Percentiles rank a stretch among this genome's conserved stretches.
Conservation (phyloP, 1,140 invertebrate species). For the Conus betulinus region DNA sequence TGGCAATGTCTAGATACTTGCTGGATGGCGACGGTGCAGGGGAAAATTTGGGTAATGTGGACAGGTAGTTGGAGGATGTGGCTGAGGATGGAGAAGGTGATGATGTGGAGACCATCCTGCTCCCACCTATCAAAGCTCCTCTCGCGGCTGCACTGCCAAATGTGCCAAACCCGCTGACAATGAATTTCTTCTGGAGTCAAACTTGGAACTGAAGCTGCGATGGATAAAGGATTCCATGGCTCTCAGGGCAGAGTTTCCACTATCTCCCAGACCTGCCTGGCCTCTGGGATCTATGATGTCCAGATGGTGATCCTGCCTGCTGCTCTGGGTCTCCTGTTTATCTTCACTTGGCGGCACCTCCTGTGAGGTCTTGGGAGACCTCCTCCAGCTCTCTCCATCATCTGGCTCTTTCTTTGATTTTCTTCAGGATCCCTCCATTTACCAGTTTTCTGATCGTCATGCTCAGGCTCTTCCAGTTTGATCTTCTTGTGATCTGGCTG, state of each 20-base stretch:
- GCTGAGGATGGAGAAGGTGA: constrained; percentile 28
- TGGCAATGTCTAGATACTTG: constrained; percentile 26
- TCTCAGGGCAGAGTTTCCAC: constrained; percentile 92
- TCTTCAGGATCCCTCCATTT: background rate
- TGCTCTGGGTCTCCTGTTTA: background rate
- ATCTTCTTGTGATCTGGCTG: constrained; percentile 12
- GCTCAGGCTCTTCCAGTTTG: constrained; percentile 6
- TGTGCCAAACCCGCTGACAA: constrained; percentile 43
- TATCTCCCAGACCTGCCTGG: constrained; percentile 74
- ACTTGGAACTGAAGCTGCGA: constrained; percentile 94
- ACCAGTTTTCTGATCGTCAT: background rate
- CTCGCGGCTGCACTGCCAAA: constrained; percentile 4
- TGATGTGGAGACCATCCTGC: constrained; percentile 19
- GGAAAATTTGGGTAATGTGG: constrained; percentile 25
- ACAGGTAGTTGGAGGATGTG: constrained; percentile 1
- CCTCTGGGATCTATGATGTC: constrained; percentile 74
- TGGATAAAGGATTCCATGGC: constrained; percentile 98
- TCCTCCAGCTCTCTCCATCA: background rate
- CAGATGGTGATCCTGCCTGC: constrained; percentile 15
- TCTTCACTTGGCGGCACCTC: background rate
- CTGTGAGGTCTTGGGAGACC: background rate
- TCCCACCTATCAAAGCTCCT: background rate
- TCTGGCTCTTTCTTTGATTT: constrained; percentile 16
- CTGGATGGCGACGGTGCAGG: background rate
- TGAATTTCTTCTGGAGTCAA: constrained; percentile 47